These are phyloP conservation scores for Barypeithes pellucidus DNA, from an alignment of 2,888 invertebrate species.

Conservation along the genomic window DNA sequence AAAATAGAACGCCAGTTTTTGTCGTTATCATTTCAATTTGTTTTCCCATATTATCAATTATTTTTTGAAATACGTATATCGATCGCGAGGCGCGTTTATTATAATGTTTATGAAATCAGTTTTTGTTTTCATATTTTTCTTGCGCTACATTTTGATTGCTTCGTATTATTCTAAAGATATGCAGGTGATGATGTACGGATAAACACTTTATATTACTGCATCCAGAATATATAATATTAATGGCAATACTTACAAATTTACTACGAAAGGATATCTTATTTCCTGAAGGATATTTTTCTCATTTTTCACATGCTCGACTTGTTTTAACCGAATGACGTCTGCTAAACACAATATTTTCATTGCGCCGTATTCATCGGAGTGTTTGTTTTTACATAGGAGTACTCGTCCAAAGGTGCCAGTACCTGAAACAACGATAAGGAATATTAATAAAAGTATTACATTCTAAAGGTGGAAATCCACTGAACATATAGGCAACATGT, in stretches of 20 bases:
- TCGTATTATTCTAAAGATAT: too few species aligned
- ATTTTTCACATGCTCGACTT: slow-evolving; percentile 97
- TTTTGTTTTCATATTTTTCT: too few species aligned
- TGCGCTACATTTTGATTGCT: too few species aligned
- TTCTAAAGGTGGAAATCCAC: too few species aligned
- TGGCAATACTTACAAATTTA: slow-evolving; percentile 85
- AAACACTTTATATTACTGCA: background rate
- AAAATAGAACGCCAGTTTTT: too few species aligned
- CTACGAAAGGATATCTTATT: slow-evolving; percentile 96
- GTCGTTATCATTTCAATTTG: too few species aligned
- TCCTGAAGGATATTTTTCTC: slow-evolving; percentile 94
- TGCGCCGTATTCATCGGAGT: slow-evolving; percentile 87
- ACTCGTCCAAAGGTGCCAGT: slow-evolving; percentile 98
- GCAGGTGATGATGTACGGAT: too few species aligned
- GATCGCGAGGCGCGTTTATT: too few species aligned
- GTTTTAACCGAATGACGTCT: slow-evolving; percentile 94
- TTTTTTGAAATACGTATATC: too few species aligned
- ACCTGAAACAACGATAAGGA: slow-evolving; percentile 73
- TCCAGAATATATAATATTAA: background rate
- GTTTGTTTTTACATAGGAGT: slow-evolving; percentile 89
- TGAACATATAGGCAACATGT: too few species aligned
- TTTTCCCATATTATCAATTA: too few species aligned
- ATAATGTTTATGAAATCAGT: too few species aligned
- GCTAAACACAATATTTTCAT: slow-evolving; percentile 96
- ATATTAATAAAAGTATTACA: slow-evolving; percentile 26